Percentiles rank a stretch among this genome's conserved stretches.
Evolutionary conservation across 2,888 invertebrate genomes (phyloP).

Genomic region (Belgica antarctica): DNA sequence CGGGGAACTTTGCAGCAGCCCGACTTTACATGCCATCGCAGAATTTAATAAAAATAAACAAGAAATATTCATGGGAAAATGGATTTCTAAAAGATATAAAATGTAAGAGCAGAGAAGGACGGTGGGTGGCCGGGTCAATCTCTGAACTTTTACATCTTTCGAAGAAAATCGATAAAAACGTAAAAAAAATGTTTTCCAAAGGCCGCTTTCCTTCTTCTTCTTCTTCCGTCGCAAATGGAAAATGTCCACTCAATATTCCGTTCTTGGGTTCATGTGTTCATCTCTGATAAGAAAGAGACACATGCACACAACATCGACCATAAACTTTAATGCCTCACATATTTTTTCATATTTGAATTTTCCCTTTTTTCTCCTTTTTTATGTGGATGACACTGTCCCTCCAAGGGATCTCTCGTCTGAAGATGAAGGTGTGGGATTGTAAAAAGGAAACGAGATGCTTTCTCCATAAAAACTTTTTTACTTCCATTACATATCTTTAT

Average conservation of each 20-base stretch:
- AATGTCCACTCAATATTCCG: conserved; percentile 30
- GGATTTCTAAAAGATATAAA: conserved; percentile 35
- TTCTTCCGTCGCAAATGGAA: not conserved
- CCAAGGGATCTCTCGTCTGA: conserved; percentile 5
- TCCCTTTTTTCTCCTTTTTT: conserved; percentile 20
- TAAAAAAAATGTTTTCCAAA: too few relatives aligned
- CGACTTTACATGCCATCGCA: not conserved
- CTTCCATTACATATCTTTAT: not conserved
- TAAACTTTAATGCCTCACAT: conserved; percentile 42
- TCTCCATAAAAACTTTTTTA: conserved; percentile 2
- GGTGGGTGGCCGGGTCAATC: not conserved
- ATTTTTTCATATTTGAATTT: conserved; percentile 32
- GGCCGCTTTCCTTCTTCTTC: too few relatives aligned
- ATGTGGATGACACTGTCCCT: conserved; percentile 2
- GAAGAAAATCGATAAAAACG: conserved; percentile 38
- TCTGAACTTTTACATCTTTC: not conserved
- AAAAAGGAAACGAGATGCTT: not conserved
- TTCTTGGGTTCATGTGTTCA: conserved; percentile 35
- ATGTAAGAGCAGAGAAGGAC: conserved; percentile 12
- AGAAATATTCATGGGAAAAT: conserved; percentile 42
- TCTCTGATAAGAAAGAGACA: conserved; percentile 37
- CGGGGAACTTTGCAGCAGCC: conserved; percentile 24
- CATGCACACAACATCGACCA: conserved; percentile 33
- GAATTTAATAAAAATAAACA: conserved; percentile 40
- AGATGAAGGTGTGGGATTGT: conserved; percentile 2